phyloP scores from a whole-genome alignment of 1,140 invertebrate species.

The Procambarus virginalis region DNA sequence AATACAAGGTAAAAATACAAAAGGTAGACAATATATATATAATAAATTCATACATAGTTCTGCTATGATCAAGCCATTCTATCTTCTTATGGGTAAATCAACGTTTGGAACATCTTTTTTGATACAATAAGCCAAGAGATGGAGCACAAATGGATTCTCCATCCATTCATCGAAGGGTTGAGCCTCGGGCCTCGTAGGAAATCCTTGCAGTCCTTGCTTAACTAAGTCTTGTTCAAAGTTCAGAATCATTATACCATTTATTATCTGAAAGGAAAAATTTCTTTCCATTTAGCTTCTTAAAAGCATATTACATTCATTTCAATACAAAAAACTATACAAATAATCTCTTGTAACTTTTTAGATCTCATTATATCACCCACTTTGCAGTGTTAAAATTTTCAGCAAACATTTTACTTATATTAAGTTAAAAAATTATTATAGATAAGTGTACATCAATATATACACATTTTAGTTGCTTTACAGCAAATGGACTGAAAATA shows the following conservation, averaged over 20 bases:
- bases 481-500: too few species aligned
- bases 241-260: conserved; percentile 22
- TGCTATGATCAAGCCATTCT: not conserved
- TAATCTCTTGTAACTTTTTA: too few species aligned
- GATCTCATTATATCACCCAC: too few species aligned
- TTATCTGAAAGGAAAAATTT: conserved; percentile 8
- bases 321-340: too few species aligned
- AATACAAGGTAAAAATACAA: not conserved
- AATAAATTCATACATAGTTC: not conserved
- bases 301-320: too few species aligned
- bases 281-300: not conserved
- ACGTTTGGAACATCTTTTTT: conserved; percentile 37
- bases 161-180: conserved; percentile 51
- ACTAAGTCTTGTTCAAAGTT: conserved; percentile 17
- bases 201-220: conserved; percentile 8
- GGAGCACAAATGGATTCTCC: conserved; percentile 41
- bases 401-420: too few species aligned
- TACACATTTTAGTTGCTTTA: too few species aligned
- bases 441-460: too few species aligned
- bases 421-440: too few species aligned
- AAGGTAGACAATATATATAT: not conserved
- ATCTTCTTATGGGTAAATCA: not conserved
- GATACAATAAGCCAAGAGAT: conserved; percentile 40
- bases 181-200: conserved; percentile 6
- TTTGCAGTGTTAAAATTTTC: too few species aligned